A percentile compares a stretch with the other conserved stretches of the same genome.
Evolutionary conservation across 1,140 invertebrate species (phyloP).

Genomic region (Drosophila ficusphila): DNA sequence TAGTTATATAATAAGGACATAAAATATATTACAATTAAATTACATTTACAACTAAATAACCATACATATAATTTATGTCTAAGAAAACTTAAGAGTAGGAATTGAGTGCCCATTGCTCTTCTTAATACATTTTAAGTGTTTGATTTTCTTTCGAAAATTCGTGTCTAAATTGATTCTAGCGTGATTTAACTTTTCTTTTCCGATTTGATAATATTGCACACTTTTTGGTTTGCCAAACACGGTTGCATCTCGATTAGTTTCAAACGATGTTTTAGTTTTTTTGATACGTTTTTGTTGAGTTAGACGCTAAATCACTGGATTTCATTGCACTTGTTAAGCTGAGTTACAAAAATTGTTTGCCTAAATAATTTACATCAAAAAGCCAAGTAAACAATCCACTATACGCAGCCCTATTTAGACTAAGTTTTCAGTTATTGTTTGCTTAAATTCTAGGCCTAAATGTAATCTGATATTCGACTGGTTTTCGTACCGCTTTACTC

Average conservation of each 20-base stretch:
- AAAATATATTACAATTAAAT: slow-evolving; percentile 69
- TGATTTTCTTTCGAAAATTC: slow-evolving; percentile 59
- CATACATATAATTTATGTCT: slow-evolving; percentile 63
- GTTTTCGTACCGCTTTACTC: slow-evolving; percentile 61
- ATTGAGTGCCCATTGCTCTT: slow-evolving; percentile 61
- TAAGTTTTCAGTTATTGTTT: slow-evolving; percentile 70
- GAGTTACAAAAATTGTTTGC: slow-evolving; percentile 63
- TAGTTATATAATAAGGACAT: slow-evolving; percentile 51
- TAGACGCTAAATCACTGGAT: slow-evolving; percentile 74
- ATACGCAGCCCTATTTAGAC: slow-evolving; percentile 62
- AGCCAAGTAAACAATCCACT: slow-evolving; percentile 60
- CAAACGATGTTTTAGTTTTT: slow-evolving; percentile 29
- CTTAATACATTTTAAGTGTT: slow-evolving; percentile 27
- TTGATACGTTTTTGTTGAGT: slow-evolving; percentile 63
- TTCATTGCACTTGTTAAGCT: slow-evolving; percentile 48
- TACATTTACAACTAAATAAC: slow-evolving; percentile 80
- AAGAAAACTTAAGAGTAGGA: slow-evolving; percentile 63
- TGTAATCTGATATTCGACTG: slow-evolving; percentile 77
- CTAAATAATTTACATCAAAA: slow-evolving; percentile 68
- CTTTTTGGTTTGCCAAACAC: slow-evolving; percentile 45
- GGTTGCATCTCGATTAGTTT: slow-evolving; percentile 43
- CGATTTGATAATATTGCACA: slow-evolving; percentile 63
- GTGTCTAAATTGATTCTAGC: slow-evolving; percentile 41
- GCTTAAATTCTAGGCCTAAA: slow-evolving; percentile 72
- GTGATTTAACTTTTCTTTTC: slow-evolving; percentile 28